Percentiles rank a stretch among this genome's conserved stretches.
These are phyloP conservation scores for Lepidothrix coronata DNA, from an alignment of 2,113 vertebrate genomes.

Conservation along the genomic window DNA sequence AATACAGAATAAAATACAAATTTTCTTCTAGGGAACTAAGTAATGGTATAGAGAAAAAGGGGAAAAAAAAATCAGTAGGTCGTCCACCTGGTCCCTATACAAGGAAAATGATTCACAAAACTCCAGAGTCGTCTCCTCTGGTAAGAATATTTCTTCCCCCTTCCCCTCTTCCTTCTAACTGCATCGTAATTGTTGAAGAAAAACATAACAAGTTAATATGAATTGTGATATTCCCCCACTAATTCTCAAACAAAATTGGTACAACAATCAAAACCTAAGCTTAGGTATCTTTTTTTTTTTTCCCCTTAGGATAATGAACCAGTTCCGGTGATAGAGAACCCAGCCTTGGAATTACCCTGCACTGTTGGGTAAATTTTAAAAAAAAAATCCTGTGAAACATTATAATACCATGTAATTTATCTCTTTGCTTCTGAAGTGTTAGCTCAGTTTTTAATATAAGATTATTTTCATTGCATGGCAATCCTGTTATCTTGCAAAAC, in stretches of 20 bases:
- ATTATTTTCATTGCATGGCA: constrained; percentile 31
- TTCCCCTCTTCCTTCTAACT: not conserved
- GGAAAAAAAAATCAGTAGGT: constrained; percentile 87
- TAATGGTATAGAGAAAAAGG: constrained; percentile 89
- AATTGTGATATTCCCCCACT: not conserved
- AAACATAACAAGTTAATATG: not conserved
- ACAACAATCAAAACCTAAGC: not conserved
- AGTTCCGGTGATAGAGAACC: constrained; percentile 75
- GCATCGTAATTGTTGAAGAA: not conserved
- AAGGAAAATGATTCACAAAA: constrained; percentile 82
- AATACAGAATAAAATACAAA: constrained; percentile 7
- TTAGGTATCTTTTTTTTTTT: not conserved
- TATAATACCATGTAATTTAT: not conserved
- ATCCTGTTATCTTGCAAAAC: constrained; percentile 26
- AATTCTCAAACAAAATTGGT: not conserved
- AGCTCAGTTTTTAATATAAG: not conserved
- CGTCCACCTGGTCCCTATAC: constrained; percentile 85
- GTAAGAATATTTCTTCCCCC: constrained; percentile 56
- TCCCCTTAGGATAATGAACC: constrained; percentile 73
- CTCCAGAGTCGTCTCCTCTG: constrained; percentile 74
- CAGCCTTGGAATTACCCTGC: constrained; percentile 83
- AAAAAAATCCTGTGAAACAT: not conserved
- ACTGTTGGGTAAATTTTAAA: constrained; percentile 82
- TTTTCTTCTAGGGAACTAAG: constrained; percentile 80
- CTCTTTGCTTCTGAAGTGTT: constrained; percentile 8